Evolutionary conservation across 2,888 invertebrate genomes (phyloP).

Genomic region (Oligia latruncula): DNA sequence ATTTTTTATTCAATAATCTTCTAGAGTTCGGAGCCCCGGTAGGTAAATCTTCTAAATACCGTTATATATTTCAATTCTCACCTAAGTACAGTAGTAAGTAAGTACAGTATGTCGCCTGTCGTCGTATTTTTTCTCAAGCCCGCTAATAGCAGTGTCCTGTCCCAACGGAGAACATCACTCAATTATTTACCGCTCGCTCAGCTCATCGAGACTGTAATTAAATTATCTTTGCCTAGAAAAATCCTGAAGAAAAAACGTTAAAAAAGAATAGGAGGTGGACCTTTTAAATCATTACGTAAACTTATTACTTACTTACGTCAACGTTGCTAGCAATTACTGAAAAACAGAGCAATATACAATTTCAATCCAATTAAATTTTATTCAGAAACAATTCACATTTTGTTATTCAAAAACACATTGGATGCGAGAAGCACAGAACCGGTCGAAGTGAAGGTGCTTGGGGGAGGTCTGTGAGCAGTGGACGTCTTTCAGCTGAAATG

Average conservation of each 20-base stretch:
- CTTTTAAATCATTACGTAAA: background rate
- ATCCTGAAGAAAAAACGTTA: background rate
- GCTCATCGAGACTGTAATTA: constrained; percentile 22
- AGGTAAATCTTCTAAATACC: background rate
- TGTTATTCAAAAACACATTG: background rate
- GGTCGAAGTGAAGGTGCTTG: no score
- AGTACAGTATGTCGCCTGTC: background rate
- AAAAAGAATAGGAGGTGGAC: background rate
- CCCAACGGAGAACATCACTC: constrained; percentile 47
- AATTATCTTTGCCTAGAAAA: constrained; percentile 18
- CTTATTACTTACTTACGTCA: background rate
- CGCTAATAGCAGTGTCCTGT: constrained; percentile 8
- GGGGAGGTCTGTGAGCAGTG: no score
- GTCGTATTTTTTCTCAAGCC: background rate
- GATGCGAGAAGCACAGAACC: no score
- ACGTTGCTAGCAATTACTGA: background rate
- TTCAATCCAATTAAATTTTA: background rate
- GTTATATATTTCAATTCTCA: constrained; percentile 8
- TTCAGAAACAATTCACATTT: background rate
- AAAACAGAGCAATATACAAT: background rate
- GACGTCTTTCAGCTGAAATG: no score
- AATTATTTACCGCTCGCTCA: constrained; percentile 59
- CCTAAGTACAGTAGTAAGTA: background rate
- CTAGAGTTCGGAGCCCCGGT: no score
- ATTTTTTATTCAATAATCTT: constrained; percentile 8